Evolutionary conservation across 2,797 vertebrate species (phyloP), one percentile per base, ranked within the genome.

Genomic region (Trachurus trachurus): DNA sequence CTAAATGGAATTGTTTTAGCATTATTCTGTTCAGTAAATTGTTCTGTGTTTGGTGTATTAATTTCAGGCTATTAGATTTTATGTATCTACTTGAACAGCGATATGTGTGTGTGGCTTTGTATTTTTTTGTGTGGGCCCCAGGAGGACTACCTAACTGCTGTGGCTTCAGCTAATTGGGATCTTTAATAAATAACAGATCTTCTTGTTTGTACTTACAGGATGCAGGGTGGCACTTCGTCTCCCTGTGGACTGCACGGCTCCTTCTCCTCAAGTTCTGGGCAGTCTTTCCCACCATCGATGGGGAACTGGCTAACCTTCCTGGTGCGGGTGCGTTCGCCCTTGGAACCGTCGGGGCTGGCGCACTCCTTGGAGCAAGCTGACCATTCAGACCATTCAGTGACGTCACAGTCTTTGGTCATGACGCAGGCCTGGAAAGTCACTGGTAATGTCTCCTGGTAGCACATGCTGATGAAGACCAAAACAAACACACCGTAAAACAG

Each of bases 391-490:
- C 98, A 99, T 68, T 98, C 97, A 0, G 95, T 95, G 66, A 97
- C 95, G 31, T 98, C 96, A 44, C 98, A 99, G 83, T 97, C 97
- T 89, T 96, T 97, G 37, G 94, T 89, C 62, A 97, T 93, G 75
- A 99, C 96, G 19, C 98, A 99, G 63, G 98, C 97, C 90, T 98
- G 98, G 93, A 97, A 98, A 0, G 96, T 97, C 80, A 97, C 86
- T 1, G 97, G 98, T 31, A 98, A 80, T 5, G 92, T 95, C 57
- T 98, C 96, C 90, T 97, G 96, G 8, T 94, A 94, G 84, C 98
- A 99, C 67, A 97, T 93, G 87, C 98, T 99, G 93, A 0, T 78
- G 29, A 58, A 6, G 9, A 70, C 6, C 44, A 54, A 49, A 37
- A 16, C 0, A 66, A 21, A 64, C 9, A 64, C 9, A 44, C 6